A percentile compares a stretch with the other conserved stretches of the same genome.
phyloP scores from a whole-genome alignment of 30 jellyfish, hydroid and myxozoan species.

The Catostylus mosaicus region DNA sequence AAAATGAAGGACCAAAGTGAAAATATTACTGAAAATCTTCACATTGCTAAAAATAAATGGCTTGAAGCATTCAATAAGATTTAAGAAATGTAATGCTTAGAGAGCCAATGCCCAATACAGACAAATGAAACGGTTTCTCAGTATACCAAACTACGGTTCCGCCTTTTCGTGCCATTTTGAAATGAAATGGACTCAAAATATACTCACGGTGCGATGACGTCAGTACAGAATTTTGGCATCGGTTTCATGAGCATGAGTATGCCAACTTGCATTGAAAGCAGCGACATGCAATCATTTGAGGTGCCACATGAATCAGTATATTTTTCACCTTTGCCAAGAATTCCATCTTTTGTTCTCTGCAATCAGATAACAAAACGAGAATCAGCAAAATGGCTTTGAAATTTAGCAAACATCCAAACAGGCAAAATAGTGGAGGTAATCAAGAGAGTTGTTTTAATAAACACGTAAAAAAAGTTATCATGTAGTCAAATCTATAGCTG shows the following conservation, averaged over 20 bases:
- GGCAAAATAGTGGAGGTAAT: too few species aligned
- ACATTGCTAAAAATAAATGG: neutral
- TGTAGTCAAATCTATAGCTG: too few species aligned
- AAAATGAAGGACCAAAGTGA: too few species aligned
- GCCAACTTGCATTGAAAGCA: slow-evolving; percentile 90
- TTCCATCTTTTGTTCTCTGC: slow-evolving; percentile 78
- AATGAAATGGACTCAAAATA: neutral
- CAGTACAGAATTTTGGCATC: slow-evolving; percentile 85
- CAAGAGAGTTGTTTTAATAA: too few species aligned
- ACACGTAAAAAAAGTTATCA: too few species aligned
- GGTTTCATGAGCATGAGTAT: slow-evolving; percentile 87
- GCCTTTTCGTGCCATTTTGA: too few species aligned
- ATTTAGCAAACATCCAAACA: too few species aligned
- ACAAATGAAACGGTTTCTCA: too few species aligned
- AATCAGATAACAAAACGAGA: neutral
- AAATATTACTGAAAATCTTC: neutral
- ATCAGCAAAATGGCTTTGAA: too few species aligned
- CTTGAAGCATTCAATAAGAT: neutral
- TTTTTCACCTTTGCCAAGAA: slow-evolving; percentile 68
- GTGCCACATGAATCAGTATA: slow-evolving; percentile 92
- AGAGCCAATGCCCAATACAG: neutral
- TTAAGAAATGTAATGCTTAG: neutral
- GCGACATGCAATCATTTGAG: slow-evolving; percentile 85
- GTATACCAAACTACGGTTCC: too few species aligned
- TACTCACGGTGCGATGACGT: slow-evolving; percentile 84